Base-by-base conservation (phyloP, 2,888 invertebrate species). In the Microchrysa polita region DNA sequence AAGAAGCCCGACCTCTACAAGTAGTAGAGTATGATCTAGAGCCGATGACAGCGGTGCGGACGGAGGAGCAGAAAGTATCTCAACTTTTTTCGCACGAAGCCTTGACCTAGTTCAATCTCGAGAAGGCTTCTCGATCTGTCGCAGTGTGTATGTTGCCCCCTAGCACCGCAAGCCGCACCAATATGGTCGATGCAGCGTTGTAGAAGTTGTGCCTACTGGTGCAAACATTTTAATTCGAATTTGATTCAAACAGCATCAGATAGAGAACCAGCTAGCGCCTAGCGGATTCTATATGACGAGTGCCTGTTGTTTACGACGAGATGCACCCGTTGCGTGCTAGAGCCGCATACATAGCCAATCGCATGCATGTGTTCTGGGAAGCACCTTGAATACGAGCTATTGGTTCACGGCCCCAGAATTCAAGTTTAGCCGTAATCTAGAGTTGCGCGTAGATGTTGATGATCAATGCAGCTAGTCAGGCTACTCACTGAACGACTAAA, bases 101-200 rank as follows among this genome's bases (percentile, higher is more conserved):
- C 86, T 86, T 86, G 86, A 85, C 86, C 86, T 83, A 80, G 80
- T 83, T 86, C 79, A 77, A 40, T 71, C 75, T 63, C 72, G 77
- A 77, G 77, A 71, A 76, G 77, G 74, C 74, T 76, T 74, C 76
- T 77, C 75, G 75, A 74, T 67, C 73, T 27, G 67, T 67, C 42
- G 55, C 67, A 23, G 48, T n/a, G 48, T 12, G 42, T 42, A 42
- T 42, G 12, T 20, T 22, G 23, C 59, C 59, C 27, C 23, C 59
- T 10, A 23, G 23, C 59, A 57, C 12, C 57, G 59, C 48, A n/a
- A 23, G 20, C 12, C 57, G 59, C 48, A n/a, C 22, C 9, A 57
- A 57, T 20, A 18, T 27, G 10, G 40, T 69, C 53, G 55, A 53
- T 4, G 48, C 48, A 42, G 42, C 48, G 48, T 7, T 34, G 27